A percentile compares a stretch with the other conserved stretches of the same genome.
Evolutionary conservation across 2,888 invertebrate species (phyloP).

Genomic region (Lysandra coridon): DNA sequence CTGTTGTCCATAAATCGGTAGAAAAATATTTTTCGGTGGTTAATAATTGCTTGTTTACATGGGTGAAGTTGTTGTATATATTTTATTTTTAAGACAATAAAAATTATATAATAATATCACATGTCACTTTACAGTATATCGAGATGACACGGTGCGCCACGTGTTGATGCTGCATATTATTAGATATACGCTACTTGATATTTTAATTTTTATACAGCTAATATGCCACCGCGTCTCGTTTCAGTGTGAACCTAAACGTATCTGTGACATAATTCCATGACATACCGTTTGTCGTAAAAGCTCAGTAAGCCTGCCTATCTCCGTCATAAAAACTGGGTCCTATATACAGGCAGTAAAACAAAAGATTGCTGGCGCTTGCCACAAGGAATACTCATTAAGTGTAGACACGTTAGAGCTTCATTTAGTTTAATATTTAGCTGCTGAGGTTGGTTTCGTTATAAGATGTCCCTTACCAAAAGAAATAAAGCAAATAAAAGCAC

Average conservation of each 20-base stretch:
- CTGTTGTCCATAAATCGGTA: no score
- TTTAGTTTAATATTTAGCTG: slow-evolving; percentile 11
- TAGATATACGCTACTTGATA: no score
- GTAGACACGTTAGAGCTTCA: slow-evolving; percentile 6
- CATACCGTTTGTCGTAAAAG: slow-evolving; percentile 29
- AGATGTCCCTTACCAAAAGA: not conserved
- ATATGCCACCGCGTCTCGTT: not conserved
- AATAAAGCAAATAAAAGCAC: not conserved
- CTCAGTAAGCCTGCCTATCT: slow-evolving; percentile 26
- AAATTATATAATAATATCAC: no score
- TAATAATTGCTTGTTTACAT: no score
- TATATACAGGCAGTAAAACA: slow-evolving; percentile 28
- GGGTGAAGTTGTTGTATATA: no score
- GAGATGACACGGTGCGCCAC: no score
- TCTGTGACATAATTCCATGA: slow-evolving; percentile 6
- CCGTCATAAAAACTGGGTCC: slow-evolving; percentile 21
- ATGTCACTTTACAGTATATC: no score
- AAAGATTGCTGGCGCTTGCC: slow-evolving; percentile 23
- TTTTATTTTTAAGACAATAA: no score
- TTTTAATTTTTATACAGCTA: not conserved
- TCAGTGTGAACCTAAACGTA: not conserved
- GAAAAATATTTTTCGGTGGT: no score
- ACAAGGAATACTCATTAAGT: slow-evolving; percentile 17
- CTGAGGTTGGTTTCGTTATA: not conserved
- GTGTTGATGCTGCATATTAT: no score